These are phyloP conservation scores for Corvus moneduloides DNA, from an alignment of 2,113 vertebrate species.

Conservation along the genomic window DNA sequence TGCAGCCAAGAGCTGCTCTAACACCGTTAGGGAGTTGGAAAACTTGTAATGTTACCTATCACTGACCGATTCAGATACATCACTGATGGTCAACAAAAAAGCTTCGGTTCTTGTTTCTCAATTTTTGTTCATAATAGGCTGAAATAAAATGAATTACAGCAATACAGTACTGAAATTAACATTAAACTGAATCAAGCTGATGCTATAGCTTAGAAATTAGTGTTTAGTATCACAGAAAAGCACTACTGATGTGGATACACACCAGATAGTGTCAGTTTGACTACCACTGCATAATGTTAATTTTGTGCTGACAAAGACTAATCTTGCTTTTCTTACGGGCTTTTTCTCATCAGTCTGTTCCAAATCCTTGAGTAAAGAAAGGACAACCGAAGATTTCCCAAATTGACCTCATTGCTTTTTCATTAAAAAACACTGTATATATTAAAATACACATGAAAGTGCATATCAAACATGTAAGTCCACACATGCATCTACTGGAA, in stretches of 20 bases:
- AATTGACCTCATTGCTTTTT: not conserved
- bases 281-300: not conserved
- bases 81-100: not conserved
- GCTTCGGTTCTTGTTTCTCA: not conserved
- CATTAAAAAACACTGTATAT: not conserved
- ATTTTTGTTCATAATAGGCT: not conserved
- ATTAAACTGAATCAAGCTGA: not conserved
- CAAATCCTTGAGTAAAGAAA: not conserved
- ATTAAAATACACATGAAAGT: slow-evolving; percentile 20
- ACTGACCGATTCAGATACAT: not conserved
- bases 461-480: slow-evolving; percentile 7
- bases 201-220: not conserved
- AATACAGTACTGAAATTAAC: not conserved
- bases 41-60: not conserved
- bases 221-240: not conserved
- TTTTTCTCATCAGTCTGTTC: not conserved
- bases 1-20: not conserved
- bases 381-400: not conserved
- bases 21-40: not conserved
- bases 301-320: not conserved
- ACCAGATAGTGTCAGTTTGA: not conserved
- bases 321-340: not conserved
- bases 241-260: not conserved
- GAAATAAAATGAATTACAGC: not conserved
- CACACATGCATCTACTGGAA: slow-evolving; percentile 1